Evolutionary conservation across 2,113 vertebrate genomes (phyloP), one percentile per base, ranked within the genome.

Genomic region (Leuciscus idus): DNA sequence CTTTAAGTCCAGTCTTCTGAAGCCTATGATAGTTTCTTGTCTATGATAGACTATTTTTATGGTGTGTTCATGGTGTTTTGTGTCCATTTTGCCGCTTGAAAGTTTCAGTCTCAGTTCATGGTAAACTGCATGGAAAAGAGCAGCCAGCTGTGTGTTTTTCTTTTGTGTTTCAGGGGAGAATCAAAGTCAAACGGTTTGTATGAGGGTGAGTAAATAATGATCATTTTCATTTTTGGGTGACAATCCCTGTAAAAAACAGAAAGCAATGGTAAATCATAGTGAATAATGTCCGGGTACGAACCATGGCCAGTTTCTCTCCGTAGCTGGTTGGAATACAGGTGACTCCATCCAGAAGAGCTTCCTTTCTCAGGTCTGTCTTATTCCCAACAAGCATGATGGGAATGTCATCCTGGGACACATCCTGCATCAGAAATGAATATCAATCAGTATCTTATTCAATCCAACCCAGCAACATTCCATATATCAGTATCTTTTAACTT

Each of bases 371-470:
- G 92, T 99, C 98, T 87, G 95, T 96, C 90, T 99, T 99, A 89
- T 99, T 99, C 88, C 97, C 98, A 52, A 99, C 96, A 79, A 99
- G 92, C 97, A 99, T 99, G 92, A 99, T 97, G 84, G 98, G 97
- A 93, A 99, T 94, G 74, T 94, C 94, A 28, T 97, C 95, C 0
- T 91, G 94, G 59, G 96, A 94, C 28, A 97, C 92, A 91, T 98
- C 98, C 98, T 99, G 88, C 89, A 59, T 11, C 36, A 23, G 28
- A 55, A n/a, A 17, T 21, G 2, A 85, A n/a, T 23, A 13, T 23
- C 52, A 48, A 36, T 80, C 26, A 86, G 78, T 26, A 52, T 79
- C 4, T 30, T 9, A 21, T 52, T 76, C 10, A 62, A 46, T 68
- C 6, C 23, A 57, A n/a, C 13, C 23, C 76, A 26, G 8, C 13